Percentiles rank a stretch among this genome's conserved stretches.
phyloP scores from a whole-genome alignment of 1,140 invertebrate species.

The Steinernema feltiae region DNA sequence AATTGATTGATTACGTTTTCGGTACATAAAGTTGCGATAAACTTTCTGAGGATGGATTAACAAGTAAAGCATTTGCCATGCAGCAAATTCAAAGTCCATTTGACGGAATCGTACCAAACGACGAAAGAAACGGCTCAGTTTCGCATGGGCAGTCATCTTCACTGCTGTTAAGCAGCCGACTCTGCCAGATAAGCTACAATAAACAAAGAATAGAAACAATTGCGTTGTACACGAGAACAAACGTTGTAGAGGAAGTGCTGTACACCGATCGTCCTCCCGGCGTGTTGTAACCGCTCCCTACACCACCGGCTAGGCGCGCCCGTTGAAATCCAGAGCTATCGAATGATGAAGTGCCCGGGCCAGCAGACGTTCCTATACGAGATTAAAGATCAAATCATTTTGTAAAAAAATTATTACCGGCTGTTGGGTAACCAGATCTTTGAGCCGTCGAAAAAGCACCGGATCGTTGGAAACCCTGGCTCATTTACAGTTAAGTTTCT shows the following conservation, averaged over 20 bases:
- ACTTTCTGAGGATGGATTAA: conserved; percentile 93
- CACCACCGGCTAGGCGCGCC: neutral
- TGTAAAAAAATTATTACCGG: too few relatives aligned
- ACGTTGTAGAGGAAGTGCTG: neutral
- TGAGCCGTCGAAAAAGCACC: neutral
- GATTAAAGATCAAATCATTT: too few relatives aligned
- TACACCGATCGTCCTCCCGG: neutral
- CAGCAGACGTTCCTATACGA: neutral
- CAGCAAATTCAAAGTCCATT: conserved; percentile 99
- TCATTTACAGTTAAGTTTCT: conserved; percentile 7
- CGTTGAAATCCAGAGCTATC: neutral
- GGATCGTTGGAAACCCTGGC: neutral
- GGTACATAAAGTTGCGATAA: conserved; percentile 89
- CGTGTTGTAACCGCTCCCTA: neutral
- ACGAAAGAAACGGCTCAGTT: conserved; percentile 63
- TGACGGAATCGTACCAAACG: conserved; percentile 84
- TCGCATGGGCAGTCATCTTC: conserved; percentile 54
- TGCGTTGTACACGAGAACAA: neutral
- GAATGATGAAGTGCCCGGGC: conserved; percentile 4
- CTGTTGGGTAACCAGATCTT: neutral
- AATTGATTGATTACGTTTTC: conserved; percentile 75
- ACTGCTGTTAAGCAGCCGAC: conserved; percentile 56
- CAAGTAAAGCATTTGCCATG: conserved; percentile 97
- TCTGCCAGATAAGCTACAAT: conserved; percentile 29
- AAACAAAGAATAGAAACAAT: neutral